A percentile compares a stretch with the other conserved stretches of the same genome.
Conservation (phyloP, 2,797 vertebrate species). For the Arctocebus calabarensis region DNA sequence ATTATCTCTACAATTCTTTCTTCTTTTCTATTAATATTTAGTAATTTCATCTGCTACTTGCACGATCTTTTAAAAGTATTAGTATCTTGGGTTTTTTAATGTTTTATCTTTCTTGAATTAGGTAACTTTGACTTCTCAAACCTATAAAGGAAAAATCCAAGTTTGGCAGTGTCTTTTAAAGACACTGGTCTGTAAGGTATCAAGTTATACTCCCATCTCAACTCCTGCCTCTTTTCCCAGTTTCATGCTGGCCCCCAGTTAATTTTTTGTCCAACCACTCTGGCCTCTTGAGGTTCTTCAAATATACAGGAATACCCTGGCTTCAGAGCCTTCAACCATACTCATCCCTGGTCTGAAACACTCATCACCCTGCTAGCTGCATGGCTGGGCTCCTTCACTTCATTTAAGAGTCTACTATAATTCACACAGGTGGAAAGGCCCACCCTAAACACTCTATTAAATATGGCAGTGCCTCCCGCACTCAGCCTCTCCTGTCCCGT, state of each 20-base stretch:
- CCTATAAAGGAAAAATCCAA: neutral
- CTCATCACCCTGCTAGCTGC: neutral
- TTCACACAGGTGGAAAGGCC: neutral
- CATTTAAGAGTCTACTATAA: neutral
- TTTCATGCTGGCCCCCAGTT: neutral
- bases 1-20: neutral
- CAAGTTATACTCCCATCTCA: neutral
- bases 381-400: neutral
- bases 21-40: neutral
- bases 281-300: neutral
- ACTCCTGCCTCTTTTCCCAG: neutral
- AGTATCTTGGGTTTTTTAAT: neutral
- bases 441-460: neutral
- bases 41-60: neutral
- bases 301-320: neutral
- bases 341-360: neutral
- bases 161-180: neutral
- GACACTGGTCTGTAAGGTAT: too few relatives aligned
- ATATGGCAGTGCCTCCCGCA: neutral
- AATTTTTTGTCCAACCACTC: neutral
- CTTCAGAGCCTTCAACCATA: neutral
- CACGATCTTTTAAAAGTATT: slow-evolving; percentile 1
- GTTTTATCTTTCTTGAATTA: neutral
- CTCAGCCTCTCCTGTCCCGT: neutral
- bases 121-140: neutral